Conservation (phyloP, 2,888 invertebrate genomes). For the Apoderus coryli region DNA sequence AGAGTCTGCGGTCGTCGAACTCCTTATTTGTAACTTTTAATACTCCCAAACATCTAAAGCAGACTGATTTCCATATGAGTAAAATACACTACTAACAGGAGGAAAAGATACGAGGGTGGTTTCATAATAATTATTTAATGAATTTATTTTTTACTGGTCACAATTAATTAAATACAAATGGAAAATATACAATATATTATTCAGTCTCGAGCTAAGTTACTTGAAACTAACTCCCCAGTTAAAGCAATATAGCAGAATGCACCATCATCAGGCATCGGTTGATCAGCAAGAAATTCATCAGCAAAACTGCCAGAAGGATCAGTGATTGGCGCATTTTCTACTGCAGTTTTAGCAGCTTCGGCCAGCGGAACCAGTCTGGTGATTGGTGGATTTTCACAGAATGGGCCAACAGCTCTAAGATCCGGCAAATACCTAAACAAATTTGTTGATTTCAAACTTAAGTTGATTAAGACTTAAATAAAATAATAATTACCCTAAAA, state of each 20-base stretch:
- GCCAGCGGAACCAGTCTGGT: conserved; percentile 30
- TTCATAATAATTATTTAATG: no score
- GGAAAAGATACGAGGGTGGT: no score
- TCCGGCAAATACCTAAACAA: conserved; percentile 30
- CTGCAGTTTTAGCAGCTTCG: conserved; percentile 30
- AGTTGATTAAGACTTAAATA: background rate
- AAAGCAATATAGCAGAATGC: conserved; percentile 41
- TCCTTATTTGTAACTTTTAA: no score
- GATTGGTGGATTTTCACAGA: conserved; percentile 34
- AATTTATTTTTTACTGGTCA: no score
- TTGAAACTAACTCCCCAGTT: conserved; percentile 34
- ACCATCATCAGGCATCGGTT: conserved; percentile 37
- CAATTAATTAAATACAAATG: no score
- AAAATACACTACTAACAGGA: no score
- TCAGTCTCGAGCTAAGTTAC: conserved; percentile 14
- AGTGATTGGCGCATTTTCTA: conserved; percentile 31
- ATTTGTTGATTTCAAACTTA: background rate
- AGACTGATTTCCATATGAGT: no score
- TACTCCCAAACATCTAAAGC: no score
- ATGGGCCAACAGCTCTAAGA: conserved; percentile 35
- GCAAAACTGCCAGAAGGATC: conserved; percentile 35
- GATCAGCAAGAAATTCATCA: conserved; percentile 33
- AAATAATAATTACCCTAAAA: conserved; percentile 29
- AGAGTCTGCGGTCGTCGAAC: no score
- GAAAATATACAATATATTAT: no score